These are phyloP conservation scores for Anguilla pacifica DNA, from an alignment of 2,797 vertebrate species.

Conservation along the genomic window DNA sequence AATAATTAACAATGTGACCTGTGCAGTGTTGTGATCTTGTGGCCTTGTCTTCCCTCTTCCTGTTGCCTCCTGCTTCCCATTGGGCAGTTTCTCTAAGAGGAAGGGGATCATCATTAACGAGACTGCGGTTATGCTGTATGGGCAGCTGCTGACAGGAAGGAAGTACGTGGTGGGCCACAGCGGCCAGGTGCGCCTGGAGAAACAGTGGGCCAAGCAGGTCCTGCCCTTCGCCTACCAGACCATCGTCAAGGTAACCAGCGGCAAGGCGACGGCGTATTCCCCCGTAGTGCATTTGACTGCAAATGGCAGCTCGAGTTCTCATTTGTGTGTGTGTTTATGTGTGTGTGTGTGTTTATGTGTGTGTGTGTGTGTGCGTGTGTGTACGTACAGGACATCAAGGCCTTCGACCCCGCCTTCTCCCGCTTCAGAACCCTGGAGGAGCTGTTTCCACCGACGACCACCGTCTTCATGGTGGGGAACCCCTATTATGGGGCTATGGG, in stretches of 20 bases:
- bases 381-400: slow-evolving; percentile 79
- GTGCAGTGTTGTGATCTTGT: neutral
- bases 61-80: slow-evolving; percentile 25
- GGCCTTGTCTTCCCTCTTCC: neutral
- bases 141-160: slow-evolving; percentile 86
- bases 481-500: slow-evolving; percentile 95
- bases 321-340: neutral
- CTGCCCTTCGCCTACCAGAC: slow-evolving; percentile 91
- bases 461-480: slow-evolving; percentile 93
- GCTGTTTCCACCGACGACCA: slow-evolving; percentile 82
- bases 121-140: slow-evolving; percentile 82
- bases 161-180: slow-evolving; percentile 85
- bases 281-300: neutral
- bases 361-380: neutral
- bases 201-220: slow-evolving; percentile 94
- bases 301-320: neutral
- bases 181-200: slow-evolving; percentile 88
- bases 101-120: slow-evolving; percentile 92
- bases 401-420: slow-evolving; percentile 83
- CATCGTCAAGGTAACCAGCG: slow-evolving; percentile 82
- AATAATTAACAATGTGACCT: neutral
- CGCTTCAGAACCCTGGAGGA: slow-evolving; percentile 87
- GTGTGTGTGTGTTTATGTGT: neutral
- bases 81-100: slow-evolving; percentile 80
- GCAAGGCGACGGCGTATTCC: neutral